Evolutionary conservation across 1,140 invertebrate species (phyloP).

Genomic region (Drosophila micromelanica): DNA sequence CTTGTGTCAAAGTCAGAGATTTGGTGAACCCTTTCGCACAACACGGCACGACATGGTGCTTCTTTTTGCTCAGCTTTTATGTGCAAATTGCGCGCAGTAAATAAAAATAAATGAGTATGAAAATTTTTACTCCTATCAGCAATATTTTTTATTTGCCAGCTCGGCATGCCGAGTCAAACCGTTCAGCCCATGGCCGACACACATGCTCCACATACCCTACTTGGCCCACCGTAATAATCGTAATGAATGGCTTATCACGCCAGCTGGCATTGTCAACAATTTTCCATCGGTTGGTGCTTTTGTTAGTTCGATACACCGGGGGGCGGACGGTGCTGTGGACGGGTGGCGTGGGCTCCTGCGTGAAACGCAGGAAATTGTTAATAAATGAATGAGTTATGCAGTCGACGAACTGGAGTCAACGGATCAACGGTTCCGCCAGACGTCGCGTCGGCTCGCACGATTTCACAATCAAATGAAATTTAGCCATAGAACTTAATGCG

Average conservation of each 20-base stretch:
- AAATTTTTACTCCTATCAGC: slow-evolving; percentile 82
- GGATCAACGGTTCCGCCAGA: slow-evolving; percentile 28
- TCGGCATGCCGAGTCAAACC: slow-evolving; percentile 16
- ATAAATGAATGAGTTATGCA: slow-evolving; percentile 81
- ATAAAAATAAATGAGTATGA: slow-evolving; percentile 83
- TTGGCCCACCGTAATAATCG: slow-evolving; percentile 69
- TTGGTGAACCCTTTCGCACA: slow-evolving; percentile 66
- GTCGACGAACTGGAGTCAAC: slow-evolving; percentile 37
- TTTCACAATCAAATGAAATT: slow-evolving; percentile 79
- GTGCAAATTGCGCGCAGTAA: slow-evolving; percentile 82
- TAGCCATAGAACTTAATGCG: slow-evolving; percentile 81
- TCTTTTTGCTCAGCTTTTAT: slow-evolving; percentile 63
- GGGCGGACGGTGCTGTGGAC: no score
- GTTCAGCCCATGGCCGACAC: slow-evolving; percentile 32
- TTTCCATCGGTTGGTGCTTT: slow-evolving; percentile 63
- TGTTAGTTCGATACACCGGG: slow-evolving; percentile 71
- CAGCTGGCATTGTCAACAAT: slow-evolving; percentile 81
- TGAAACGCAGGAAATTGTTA: slow-evolving; percentile 70
- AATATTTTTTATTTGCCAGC: slow-evolving; percentile 76
- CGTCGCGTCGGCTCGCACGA: slow-evolving; percentile 51
- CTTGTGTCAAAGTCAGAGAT: slow-evolving; percentile 67
- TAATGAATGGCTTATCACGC: slow-evolving; percentile 83
- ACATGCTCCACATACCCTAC: slow-evolving; percentile 24
- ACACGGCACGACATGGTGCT: slow-evolving; percentile 18
- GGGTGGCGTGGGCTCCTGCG: background rate